Evolutionary conservation across 2,797 vertebrate species (phyloP).

Genomic region (Eidolon dupreanum): DNA sequence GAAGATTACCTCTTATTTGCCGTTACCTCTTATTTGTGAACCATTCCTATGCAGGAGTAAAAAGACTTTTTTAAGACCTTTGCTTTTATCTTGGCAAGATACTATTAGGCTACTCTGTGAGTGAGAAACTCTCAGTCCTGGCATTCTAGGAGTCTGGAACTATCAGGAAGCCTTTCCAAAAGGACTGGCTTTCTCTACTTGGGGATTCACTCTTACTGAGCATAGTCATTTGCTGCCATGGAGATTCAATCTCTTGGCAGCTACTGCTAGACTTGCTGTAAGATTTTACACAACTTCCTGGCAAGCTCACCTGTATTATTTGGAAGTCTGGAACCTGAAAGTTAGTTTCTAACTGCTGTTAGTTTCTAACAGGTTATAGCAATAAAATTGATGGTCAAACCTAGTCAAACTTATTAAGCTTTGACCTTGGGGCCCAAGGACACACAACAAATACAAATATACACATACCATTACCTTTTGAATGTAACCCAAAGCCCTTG

Average conservation of each 20-base stretch:
- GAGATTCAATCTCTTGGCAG: neutral
- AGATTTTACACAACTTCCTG: constrained; percentile 35
- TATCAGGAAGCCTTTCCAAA: neutral
- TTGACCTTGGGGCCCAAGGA: neutral
- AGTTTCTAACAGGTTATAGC: neutral
- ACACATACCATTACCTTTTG: neutral
- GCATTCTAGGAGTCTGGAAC: neutral
- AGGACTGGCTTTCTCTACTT: neutral
- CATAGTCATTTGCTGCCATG: neutral
- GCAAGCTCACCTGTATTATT: neutral
- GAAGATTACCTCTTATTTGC: neutral
- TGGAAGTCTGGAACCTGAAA: constrained; percentile 26
- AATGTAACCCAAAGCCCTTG: neutral
- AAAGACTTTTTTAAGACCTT: neutral
- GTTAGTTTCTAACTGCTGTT: neutral
- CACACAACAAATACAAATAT: neutral
- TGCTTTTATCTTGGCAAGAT: neutral
- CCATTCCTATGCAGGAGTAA: neutral
- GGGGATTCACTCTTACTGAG: neutral
- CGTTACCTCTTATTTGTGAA: neutral
- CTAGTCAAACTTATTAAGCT: neutral
- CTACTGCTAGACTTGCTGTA: neutral
- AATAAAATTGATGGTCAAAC: neutral
- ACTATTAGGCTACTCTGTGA: neutral
- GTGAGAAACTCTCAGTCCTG: neutral